Conservation (phyloP, 2,797 vertebrate genomes). For the Novumbra hubbsi region DNA sequence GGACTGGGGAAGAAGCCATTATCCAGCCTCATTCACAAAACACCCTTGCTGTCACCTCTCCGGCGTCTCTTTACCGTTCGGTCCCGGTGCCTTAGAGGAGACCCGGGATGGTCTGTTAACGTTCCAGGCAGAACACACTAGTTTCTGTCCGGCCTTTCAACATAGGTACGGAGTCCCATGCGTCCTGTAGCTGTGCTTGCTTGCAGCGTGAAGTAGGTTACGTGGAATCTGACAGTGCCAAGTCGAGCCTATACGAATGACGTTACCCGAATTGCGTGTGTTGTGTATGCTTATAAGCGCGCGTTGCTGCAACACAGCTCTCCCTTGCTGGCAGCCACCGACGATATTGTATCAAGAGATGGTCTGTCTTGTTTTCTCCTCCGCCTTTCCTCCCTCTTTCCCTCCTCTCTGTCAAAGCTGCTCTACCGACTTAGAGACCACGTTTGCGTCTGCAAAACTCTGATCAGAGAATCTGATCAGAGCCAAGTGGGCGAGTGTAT, state of each 20-base stretch:
- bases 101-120: constrained; percentile 16
- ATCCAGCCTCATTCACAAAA: constrained; percentile 42
- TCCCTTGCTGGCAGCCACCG: constrained; percentile 6
- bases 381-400: background rate
- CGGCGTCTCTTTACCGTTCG: constrained; percentile 43
- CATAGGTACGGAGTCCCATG: constrained; percentile 15
- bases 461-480: background rate
- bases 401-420: background rate
- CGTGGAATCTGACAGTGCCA: constrained; percentile 27
- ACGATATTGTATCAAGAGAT: constrained; percentile 11
- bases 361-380: constrained; percentile 16
- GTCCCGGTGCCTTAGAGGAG: constrained; percentile 11
- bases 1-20: constrained; percentile 75
- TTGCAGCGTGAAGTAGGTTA: constrained; percentile 34
- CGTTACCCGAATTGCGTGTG: constrained; percentile 36
- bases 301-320: background rate
- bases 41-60: constrained; percentile 37
- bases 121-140: constrained; percentile 41
- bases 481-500: background rate
- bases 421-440: background rate
- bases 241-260: constrained; percentile 45
- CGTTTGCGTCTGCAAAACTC: background rate
- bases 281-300: background rate
- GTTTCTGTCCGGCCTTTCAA: constrained; percentile 53
- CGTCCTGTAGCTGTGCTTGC: constrained; percentile 18